Evolutionary conservation across 1,140 invertebrate genomes (phyloP).

Genomic region (Neodiprion lecontei): DNA sequence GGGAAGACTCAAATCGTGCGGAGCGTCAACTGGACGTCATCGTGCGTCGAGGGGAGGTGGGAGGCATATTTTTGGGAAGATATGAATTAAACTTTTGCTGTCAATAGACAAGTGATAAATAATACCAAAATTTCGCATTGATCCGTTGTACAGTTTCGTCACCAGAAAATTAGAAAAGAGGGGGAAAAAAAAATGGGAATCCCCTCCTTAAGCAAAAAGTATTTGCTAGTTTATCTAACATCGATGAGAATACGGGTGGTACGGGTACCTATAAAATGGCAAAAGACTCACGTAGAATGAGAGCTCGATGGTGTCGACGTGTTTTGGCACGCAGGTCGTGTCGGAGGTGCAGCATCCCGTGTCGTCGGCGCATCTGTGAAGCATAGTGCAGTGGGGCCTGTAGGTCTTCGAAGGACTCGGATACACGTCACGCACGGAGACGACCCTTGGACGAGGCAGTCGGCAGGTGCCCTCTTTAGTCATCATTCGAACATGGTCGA

Average conservation of each 20-base stretch:
- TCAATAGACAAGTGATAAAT: too few relatives aligned
- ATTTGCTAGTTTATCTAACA: too few relatives aligned
- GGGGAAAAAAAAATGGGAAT: too few relatives aligned
- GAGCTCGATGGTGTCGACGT: constrained; percentile 68
- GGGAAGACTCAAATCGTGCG: too few relatives aligned
- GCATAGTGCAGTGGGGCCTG: constrained; percentile 74
- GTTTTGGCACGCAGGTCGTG: constrained; percentile 72
- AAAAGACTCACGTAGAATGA: constrained; percentile 74
- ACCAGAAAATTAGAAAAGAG: not conserved
- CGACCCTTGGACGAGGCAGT: constrained; percentile 67
- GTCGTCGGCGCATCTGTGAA: constrained; percentile 79
- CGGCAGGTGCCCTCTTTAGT: constrained; percentile 67
- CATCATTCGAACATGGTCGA: constrained; percentile 66
- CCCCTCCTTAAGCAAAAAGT: too few relatives aligned
- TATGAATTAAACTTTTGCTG: too few relatives aligned
- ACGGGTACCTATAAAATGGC: constrained; percentile 17
- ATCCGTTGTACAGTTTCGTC: too few relatives aligned
- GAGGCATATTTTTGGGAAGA: too few relatives aligned
- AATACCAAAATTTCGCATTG: too few relatives aligned
- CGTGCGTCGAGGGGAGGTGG: too few relatives aligned
- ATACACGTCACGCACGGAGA: constrained; percentile 69
- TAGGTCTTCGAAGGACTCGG: constrained; percentile 75
- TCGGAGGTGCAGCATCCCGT: constrained; percentile 76
- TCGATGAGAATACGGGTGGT: too few relatives aligned
- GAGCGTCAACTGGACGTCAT: too few relatives aligned